Evolutionary conservation across 2,797 vertebrate genomes (phyloP), one percentile per base, ranked within the genome.

Genomic region (Hydrolagus colliei): DNA sequence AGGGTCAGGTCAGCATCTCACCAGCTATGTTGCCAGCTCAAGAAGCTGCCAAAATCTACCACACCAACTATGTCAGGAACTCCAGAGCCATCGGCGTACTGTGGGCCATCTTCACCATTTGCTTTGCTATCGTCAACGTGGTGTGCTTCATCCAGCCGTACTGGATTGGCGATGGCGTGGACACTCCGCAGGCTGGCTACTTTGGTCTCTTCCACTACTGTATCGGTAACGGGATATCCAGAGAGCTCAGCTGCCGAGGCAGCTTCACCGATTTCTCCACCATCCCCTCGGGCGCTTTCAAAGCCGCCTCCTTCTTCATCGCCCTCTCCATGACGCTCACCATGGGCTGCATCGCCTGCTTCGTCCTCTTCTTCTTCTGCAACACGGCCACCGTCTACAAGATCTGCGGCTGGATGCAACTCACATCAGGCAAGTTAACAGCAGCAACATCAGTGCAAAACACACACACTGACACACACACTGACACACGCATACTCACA

Each of bases 351-450:
- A 98, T 98, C 91, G 93, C 93, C 88, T 97, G 96, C 93, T 98
- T 98, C 92, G 94, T 93, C 82, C 97, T 98, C 92, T 98, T 98
- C 95, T 98, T 98, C 93, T 96, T 98, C 92, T 97, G 97, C 93
- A 97, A 97, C 94, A 98, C 97, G 86, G 96, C 96, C 92, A 98
- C 97, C 77, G 97, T 98, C 88, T 98, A 98, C 90, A 98, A 98
- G 92, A 98, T 98, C 91, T 98, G 97, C 87, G 97, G 96, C 90
- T 98, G 97, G 97, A 97, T 98, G 96, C 97, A 98, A 89, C 96
- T 97, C 76, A 92, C 91, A 87, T 96, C 97, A 82, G 97, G 97
- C 97, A 90, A 94, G 95, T 92, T 32, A 71, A 84, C 79, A 41
- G 79, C 62, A 13, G 65, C 20, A 32, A 16, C 18, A 18, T 68